phyloP scores from a whole-genome alignment of 2,797 vertebrate species.

The Leptoclinus maculatus region DNA sequence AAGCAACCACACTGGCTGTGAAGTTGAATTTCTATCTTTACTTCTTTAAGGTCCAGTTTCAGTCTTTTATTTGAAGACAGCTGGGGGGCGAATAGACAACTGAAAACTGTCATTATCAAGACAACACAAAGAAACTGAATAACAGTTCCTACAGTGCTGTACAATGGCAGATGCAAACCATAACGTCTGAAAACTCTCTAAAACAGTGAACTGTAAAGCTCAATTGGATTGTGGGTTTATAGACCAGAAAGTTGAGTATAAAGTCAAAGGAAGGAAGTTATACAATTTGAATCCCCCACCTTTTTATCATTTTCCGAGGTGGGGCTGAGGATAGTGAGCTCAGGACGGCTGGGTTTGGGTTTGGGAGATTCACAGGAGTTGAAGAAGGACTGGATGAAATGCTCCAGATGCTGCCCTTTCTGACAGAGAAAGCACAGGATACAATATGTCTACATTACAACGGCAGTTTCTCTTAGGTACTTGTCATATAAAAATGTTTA shows the following conservation, averaged over 20 bases:
- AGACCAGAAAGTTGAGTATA: background rate
- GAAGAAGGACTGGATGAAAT: slow-evolving; percentile 97
- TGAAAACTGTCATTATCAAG: background rate
- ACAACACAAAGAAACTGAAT: background rate
- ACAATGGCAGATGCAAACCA: background rate
- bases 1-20: background rate
- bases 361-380: slow-evolving; percentile 98
- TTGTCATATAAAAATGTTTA: background rate
- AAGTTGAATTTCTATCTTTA: background rate
- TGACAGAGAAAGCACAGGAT: slow-evolving; percentile 61
- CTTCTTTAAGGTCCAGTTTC: background rate
- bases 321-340: slow-evolving; percentile 96
- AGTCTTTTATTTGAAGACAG: background rate
- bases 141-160: background rate
- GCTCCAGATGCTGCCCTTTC: slow-evolving; percentile 99
- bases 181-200: background rate
- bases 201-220: background rate
- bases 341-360: slow-evolving; percentile 96
- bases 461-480: slow-evolving; percentile 6
- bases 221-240: background rate
- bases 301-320: slow-evolving; percentile 97
- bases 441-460: background rate
- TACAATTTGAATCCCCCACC: slow-evolving; percentile 74
- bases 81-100: background rate
- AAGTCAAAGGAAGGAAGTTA: background rate